Conservation (phyloP, 2,113 vertebrate species). For the Mohoua ochrocephala region DNA sequence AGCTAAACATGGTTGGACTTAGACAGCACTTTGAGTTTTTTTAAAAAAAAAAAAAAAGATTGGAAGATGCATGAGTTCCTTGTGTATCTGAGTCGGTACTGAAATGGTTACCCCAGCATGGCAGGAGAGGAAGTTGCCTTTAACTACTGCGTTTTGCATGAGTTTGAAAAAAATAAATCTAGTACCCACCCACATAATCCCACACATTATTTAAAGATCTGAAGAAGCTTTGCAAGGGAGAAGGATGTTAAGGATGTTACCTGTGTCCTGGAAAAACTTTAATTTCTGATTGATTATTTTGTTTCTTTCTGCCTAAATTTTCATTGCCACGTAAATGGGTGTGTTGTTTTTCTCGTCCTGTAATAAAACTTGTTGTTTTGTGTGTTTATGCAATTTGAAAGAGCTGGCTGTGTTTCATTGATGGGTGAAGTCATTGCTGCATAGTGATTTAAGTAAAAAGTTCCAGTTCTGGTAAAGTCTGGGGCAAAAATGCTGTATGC, state of each 20-base stretch:
- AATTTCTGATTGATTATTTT: neutral
- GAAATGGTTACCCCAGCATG: neutral
- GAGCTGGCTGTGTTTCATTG: neutral
- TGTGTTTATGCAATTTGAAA: neutral
- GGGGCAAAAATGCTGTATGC: neutral
- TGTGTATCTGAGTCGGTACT: neutral
- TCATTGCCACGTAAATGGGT: neutral
- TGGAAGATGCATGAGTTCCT: neutral
- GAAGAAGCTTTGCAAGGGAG: conserved; percentile 6
- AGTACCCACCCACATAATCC: neutral
- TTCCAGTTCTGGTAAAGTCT: neutral
- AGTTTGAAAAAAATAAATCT: neutral
- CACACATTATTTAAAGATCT: neutral
- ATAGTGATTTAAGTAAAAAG: neutral
- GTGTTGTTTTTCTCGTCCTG: neutral
- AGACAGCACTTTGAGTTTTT: neutral
- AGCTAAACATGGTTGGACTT: conserved; percentile 50
- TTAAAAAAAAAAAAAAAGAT: neutral
- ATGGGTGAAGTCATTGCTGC: neutral
- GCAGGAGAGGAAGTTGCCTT: neutral
- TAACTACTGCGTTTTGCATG: neutral
- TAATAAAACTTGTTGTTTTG: neutral
- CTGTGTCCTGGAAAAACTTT: conserved; percentile 49
- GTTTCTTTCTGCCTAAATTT: neutral
- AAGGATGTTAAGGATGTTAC: conserved; percentile 64